phyloP scores from a whole-genome alignment of 2,888 invertebrate species.

The Rapana venosa region DNA sequence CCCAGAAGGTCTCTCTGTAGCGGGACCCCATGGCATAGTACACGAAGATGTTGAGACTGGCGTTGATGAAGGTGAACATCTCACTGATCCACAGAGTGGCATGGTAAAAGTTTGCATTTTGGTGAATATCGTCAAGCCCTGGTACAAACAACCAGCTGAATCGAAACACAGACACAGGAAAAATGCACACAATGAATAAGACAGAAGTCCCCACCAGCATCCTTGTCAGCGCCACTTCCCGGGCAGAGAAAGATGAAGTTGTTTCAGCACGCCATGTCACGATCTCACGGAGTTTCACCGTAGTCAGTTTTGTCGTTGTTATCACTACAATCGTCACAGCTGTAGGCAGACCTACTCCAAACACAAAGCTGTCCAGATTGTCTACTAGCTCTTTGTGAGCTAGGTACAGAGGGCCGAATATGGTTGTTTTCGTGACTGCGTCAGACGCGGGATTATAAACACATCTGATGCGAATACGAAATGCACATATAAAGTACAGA shows the following conservation, averaged over 20 bases:
- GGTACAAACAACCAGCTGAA: neutral
- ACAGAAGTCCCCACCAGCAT: neutral
- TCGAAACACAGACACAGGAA: neutral
- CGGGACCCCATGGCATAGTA: conserved; percentile 10
- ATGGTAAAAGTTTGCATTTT: neutral
- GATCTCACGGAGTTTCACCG: neutral
- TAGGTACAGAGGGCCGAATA: neutral
- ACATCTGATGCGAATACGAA: neutral
- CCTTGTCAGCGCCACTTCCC: neutral
- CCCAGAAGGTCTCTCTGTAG: conserved; percentile 7
- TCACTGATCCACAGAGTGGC: neutral
- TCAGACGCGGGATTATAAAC: neutral
- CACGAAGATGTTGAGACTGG: conserved; percentile 16
- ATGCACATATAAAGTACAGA: neutral
- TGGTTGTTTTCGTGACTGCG: no score
- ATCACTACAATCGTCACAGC: neutral
- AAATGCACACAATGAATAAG: neutral
- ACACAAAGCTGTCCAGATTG: neutral
- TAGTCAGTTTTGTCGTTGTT: neutral
- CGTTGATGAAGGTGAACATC: neutral
- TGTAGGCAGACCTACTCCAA: neutral
- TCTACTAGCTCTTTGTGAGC: neutral
- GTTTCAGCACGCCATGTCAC: neutral
- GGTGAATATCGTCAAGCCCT: neutral
- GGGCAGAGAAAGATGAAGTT: neutral